Conservation (phyloP, 2,113 vertebrate genomes). For the Ariopsis seemanni region DNA sequence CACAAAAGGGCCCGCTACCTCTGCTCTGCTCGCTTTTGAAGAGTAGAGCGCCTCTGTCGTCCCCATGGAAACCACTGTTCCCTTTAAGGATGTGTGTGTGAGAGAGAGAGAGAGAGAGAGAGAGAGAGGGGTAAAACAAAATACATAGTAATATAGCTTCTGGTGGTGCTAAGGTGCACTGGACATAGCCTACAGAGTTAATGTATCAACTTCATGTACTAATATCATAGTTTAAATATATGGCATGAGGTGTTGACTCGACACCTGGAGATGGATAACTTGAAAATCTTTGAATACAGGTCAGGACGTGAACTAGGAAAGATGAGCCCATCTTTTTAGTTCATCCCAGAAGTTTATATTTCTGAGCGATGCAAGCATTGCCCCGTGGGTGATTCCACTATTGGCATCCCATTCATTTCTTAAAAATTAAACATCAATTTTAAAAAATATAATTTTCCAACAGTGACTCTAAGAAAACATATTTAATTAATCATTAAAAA, state of each 20-base stretch:
- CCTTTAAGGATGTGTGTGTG: constrained; percentile 28
- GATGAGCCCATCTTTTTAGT: background rate
- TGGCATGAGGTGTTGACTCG: too few relatives aligned
- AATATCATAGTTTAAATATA: background rate
- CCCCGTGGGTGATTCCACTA: background rate
- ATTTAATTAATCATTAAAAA: background rate
- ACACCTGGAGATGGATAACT: background rate
- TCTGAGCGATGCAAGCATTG: background rate
- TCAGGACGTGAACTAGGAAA: background rate
- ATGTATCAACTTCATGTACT: background rate
- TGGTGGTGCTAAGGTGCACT: background rate
- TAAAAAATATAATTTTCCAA: background rate
- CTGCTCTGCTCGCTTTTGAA: constrained; percentile 80
- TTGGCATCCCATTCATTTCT: background rate
- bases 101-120: constrained; percentile 53
- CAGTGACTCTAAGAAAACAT: background rate
- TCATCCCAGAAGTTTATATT: background rate
- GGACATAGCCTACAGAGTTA: too few relatives aligned
- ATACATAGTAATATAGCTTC: background rate
- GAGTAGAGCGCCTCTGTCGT: constrained; percentile 79
- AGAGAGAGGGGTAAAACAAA: background rate
- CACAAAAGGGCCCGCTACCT: constrained; percentile 79
- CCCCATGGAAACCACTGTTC: constrained; percentile 75
- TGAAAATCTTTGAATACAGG: background rate
- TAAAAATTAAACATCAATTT: background rate